Evolutionary conservation across 2,888 invertebrate genomes (phyloP).

Genomic region (Macrosiphum euphorbiae): DNA sequence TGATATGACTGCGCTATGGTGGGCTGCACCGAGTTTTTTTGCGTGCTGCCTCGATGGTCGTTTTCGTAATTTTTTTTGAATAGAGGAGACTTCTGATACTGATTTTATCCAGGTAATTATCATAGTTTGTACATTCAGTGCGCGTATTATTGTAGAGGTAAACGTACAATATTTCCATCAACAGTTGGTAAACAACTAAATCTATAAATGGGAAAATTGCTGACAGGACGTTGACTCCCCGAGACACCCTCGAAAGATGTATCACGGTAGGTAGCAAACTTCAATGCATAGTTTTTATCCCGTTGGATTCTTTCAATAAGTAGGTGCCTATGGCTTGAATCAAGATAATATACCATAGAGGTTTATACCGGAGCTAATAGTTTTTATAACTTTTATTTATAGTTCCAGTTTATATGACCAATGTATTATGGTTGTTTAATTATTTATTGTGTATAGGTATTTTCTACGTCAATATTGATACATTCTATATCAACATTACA

Average conservation of each 20-base stretch:
- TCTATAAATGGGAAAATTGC: too few species aligned
- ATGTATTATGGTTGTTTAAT: background rate
- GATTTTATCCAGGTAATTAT: too few species aligned
- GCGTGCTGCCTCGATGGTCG: too few species aligned
- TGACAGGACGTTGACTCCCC: background rate
- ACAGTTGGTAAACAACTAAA: too few species aligned
- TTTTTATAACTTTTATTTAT: background rate
- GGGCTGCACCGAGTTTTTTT: too few species aligned
- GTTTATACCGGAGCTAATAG: background rate
- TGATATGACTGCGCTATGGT: too few species aligned
- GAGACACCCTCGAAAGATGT: background rate
- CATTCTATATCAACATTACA: background rate
- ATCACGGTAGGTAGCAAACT: background rate
- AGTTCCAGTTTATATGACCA: background rate
- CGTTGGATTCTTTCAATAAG: background rate
- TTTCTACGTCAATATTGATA: background rate
- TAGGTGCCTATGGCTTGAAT: background rate
- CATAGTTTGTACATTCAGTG: too few species aligned
- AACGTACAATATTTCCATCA: too few species aligned
- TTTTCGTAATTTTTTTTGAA: too few species aligned
- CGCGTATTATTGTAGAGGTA: too few species aligned
- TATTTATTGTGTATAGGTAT: background rate
- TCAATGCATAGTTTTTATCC: background rate
- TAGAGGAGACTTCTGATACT: too few species aligned
- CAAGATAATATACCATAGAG: background rate